Conservation (phyloP, 2,888 invertebrate genomes). For the Sinodicranocentrus sp. region DNA sequence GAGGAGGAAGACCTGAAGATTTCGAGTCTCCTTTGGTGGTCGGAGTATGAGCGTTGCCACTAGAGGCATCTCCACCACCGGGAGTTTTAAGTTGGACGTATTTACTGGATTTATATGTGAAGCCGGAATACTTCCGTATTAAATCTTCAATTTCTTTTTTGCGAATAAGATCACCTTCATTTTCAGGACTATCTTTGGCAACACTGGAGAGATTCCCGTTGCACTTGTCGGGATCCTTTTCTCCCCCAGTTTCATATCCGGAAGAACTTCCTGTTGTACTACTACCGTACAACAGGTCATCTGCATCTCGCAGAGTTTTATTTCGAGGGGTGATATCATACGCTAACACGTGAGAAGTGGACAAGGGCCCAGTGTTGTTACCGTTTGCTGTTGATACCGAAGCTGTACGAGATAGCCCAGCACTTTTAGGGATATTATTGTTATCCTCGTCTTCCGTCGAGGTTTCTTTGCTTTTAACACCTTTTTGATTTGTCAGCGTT, state of each 20-base stretch:
- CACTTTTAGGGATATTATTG: constrained; percentile 63
- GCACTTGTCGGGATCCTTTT: constrained; percentile 33
- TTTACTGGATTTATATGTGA: constrained; percentile 81
- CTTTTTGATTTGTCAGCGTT: constrained; percentile 81
- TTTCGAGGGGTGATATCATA: constrained; percentile 73
- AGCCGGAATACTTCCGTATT: constrained; percentile 89
- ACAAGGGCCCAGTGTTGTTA: constrained; percentile 32
- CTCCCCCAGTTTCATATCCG: constrained; percentile 49
- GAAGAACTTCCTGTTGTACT: constrained; percentile 32
- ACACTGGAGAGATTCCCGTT: neutral
- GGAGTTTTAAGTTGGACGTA: constrained; percentile 74
- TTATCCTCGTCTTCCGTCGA: constrained; percentile 73
- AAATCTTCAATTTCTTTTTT: constrained; percentile 91
- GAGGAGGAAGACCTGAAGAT: constrained; percentile 3
- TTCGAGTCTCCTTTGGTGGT: constrained; percentile 17
- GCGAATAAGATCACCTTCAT: constrained; percentile 84
- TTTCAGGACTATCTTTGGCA: constrained; percentile 71
- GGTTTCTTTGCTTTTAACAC: constrained; percentile 9
- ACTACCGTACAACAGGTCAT: constrained; percentile 64
- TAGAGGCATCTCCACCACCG: constrained; percentile 70
- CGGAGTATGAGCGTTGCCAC: constrained; percentile 72
- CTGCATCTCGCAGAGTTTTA: constrained; percentile 73
- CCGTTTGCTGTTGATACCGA: constrained; percentile 10
- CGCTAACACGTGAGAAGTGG: constrained; percentile 75
- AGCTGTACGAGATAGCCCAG: constrained; percentile 12